Evolutionary conservation across 2,888 invertebrate genomes (phyloP).

Genomic region (Fragum sueziense): DNA sequence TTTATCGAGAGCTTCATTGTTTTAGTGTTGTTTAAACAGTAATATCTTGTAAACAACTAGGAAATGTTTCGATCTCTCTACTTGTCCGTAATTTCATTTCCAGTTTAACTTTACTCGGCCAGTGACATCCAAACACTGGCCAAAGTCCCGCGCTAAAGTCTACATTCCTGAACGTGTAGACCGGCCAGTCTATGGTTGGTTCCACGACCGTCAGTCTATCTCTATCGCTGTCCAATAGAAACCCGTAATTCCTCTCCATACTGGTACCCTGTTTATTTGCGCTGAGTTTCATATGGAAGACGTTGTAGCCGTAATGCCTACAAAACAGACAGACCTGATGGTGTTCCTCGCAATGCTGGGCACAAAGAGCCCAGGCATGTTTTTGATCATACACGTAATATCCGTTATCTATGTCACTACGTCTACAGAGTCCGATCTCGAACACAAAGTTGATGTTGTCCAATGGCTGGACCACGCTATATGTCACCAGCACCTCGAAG

Average conservation of each 20-base stretch:
- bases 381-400: conserved; percentile 66
- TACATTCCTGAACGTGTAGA: conserved; percentile 57
- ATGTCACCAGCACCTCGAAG: conserved; percentile 57
- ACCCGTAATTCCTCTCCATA: conserved; percentile 54
- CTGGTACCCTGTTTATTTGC: conserved; percentile 51
- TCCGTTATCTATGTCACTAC: conserved; percentile 60
- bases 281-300: conserved; percentile 56
- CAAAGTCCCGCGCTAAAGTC: conserved; percentile 58
- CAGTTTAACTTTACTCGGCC: conserved; percentile 66
- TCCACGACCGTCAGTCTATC: conserved; percentile 54
- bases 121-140: conserved; percentile 67
- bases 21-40: too few species aligned
- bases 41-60: conserved; percentile 35
- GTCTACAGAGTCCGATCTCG: conserved; percentile 62
- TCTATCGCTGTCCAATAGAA: conserved; percentile 61
- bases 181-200: conserved; percentile 43
- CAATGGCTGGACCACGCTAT: conserved; percentile 54
- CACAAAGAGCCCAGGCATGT: conserved; percentile 66
- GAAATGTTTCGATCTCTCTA: conserved; percentile 48
- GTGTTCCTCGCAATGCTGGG: conserved; percentile 65
- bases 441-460: conserved; percentile 66
- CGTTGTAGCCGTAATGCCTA: conserved; percentile 61
- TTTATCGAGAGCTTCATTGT: too few species aligned
- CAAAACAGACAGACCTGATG: conserved; percentile 63
- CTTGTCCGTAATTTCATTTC: conserved; percentile 61